Base-by-base conservation (phyloP, 2,888 invertebrate genomes). In the Hipparchia sbordonii region DNA sequence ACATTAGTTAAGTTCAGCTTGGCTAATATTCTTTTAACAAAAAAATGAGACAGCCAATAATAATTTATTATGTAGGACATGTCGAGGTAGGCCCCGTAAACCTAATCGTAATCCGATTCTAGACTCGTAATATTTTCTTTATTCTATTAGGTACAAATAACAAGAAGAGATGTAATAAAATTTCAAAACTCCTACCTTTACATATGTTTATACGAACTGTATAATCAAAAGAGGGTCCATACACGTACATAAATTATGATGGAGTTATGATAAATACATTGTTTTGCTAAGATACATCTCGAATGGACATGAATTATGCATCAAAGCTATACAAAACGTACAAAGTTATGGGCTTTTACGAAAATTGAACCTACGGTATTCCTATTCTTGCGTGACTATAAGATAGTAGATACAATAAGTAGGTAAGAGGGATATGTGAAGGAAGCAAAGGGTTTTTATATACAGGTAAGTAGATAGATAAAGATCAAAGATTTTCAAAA, bases 331-430 rank as follows among this genome's bases (percentile, higher is more conserved):
- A 78, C 74, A 75, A 73, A 75, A 74, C 77, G 75, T 76, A 74
- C 74, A 63, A 76, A 79, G 76, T 78, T 77, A 79, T 82, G 82
- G 81, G 89, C 89, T 89, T 88, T 90, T 86, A 90, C 83, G 82
- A 77, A 86, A 83, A 89, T 90, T 90, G 89, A 89, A 84, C 80
- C 80, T 74, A 80, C 77, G 76, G 79, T 82, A 23, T 85, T 83
- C 84, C 62, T 72, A 57, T 63, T 69, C 52, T 83, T 85, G 83
- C 84, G 84, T 69, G 60, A 51, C 46, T 56, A 54, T 62, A 57
- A 61, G 69, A 61, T 61, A 54, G 13, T 56, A 56, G 33, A 52
- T 56, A 56, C 56, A n/a, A 10, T 67, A 52, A n/a, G 39, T 66
- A 45, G 45, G 56, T 63, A 62, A 39, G 52, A 51, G 33, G n/a